Evolutionary conservation across 2,888 invertebrate genomes (phyloP).

Genomic region (Fragum whitleyi): DNA sequence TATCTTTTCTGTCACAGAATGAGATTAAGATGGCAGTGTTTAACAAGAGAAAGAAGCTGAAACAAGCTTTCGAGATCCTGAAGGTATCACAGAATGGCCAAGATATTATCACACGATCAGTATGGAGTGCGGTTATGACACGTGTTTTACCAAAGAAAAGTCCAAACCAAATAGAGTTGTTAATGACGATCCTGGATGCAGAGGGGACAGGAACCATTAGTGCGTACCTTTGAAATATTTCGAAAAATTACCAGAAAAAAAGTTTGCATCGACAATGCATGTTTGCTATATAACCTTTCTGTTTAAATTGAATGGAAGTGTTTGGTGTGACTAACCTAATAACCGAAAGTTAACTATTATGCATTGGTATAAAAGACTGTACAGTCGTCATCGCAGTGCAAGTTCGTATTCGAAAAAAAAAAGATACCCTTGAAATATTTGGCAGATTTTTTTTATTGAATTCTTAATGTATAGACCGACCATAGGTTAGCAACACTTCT

Average conservation of each 20-base stretch:
- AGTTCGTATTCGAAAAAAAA: too few species aligned
- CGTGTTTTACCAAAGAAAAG: slow-evolving; percentile 79
- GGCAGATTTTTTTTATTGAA: too few species aligned
- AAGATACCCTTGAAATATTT: too few species aligned
- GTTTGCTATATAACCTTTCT: too few species aligned
- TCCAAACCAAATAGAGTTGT: slow-evolving; percentile 79
- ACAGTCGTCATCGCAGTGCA: too few species aligned
- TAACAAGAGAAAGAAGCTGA: slow-evolving; percentile 84
- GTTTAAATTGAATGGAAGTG: too few species aligned
- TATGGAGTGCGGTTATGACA: slow-evolving; percentile 83
- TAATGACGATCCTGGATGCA: slow-evolving; percentile 85
- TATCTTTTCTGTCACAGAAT: slow-evolving; percentile 71
- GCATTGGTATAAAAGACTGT: too few species aligned
- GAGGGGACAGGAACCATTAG: slow-evolving; percentile 78
- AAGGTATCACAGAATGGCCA: slow-evolving; percentile 69
- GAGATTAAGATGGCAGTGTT: slow-evolving; percentile 82
- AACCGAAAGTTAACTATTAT: too few species aligned
- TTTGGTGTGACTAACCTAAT: too few species aligned
- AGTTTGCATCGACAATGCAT: too few species aligned
- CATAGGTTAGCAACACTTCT: neutral
- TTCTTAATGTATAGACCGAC: too few species aligned
- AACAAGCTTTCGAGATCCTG: slow-evolving; percentile 84
- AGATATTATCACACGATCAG: slow-evolving; percentile 76
- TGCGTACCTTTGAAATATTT: slow-evolving; percentile 52
- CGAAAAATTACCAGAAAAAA: too few species aligned